Base-by-base conservation (phyloP, 2,888 invertebrate species). In the Ellobium chinense region DNA sequence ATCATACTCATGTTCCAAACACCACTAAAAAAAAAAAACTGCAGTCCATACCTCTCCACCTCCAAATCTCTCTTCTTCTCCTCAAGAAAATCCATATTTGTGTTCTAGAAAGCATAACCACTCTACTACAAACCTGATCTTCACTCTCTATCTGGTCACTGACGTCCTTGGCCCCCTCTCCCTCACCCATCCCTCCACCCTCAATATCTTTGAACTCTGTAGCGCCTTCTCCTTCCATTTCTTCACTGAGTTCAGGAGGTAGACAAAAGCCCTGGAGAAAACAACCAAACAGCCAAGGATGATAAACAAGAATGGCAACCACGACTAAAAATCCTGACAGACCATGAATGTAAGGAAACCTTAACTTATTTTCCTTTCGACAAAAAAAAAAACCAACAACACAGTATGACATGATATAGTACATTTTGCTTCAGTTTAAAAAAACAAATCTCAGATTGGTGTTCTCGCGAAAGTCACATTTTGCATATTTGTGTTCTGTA, bases 121-220 rank as follows among this genome's bases (percentile, higher is more conserved):
- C n/a, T n/a, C n/a, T n/a, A n/a, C n/a, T n/a, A 66, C 2, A 37
- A 79, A 93, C 90, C 91, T 99, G 98, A 94, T 98, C 98, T 85
- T 94, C 93, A n/a, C 95, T 95, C 91, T 97, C 97, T 74, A 98
- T 97, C 90, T 93, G 95, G 82, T 99, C 98, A 0, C 99, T 99
- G 36, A 99, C 97, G 93, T 99, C 99, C 89, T 96, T 97, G 86
- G 96, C 95, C 0, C 98, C 98, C 93, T 96, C 96, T 0, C 98
- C 99, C 83, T 98, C 98, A 0, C 97, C 98, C 4, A 99, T 94
- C 0, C 99, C 99, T 91, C 97, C 96, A 7, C 97, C 97, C 83
- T 94, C 93, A 72, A 93, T 93, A 82, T 94, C 94, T 86, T 93
- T 92, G 84, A 94, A 93, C 83, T 94, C 91, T 12, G 92, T 93